A percentile compares a stretch with the other conserved stretches of the same genome.
phyloP scores from a whole-genome alignment of 2,888 invertebrate species.

The Acrocera orbiculus region DNA sequence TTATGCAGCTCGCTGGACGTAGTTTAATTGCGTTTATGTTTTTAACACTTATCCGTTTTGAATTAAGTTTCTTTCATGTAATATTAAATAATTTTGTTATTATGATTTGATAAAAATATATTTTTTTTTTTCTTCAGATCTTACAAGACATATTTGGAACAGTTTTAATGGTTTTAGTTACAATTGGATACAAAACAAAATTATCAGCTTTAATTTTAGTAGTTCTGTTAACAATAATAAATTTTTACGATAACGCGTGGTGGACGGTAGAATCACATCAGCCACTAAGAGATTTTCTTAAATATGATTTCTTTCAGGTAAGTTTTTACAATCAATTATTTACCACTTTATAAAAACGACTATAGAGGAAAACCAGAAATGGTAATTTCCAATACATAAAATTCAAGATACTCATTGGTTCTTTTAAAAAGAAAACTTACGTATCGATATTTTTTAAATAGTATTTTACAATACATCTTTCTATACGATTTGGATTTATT shows the following conservation, averaged over 20 bases:
- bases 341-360: no score
- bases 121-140: conserved; percentile 39
- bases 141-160: conserved; percentile 85
- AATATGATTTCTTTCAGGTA: conserved; percentile 99
- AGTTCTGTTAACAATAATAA: conserved; percentile 68
- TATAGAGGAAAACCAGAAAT: no score
- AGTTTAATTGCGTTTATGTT: conserved; percentile 98
- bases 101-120: conserved; percentile 2
- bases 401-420: no score
- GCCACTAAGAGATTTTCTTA: conserved; percentile 95
- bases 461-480: no score
- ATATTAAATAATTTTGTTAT: conserved; percentile 10
- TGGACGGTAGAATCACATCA: conserved; percentile 92
- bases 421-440: no score
- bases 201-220: conserved; percentile 90
- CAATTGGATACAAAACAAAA: conserved; percentile 97
- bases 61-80: conserved; percentile 74
- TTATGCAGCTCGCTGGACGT: conserved; percentile 89
- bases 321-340: no score
- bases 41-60: conserved; percentile 85
- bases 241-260: conserved; percentile 97
- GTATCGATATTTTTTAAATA: no score
- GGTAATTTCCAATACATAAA: no score
- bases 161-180: conserved; percentile 86
- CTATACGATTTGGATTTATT: no score